Conservation (phyloP, 2,888 invertebrate species). For the Zygothrica quintamaculata region DNA sequence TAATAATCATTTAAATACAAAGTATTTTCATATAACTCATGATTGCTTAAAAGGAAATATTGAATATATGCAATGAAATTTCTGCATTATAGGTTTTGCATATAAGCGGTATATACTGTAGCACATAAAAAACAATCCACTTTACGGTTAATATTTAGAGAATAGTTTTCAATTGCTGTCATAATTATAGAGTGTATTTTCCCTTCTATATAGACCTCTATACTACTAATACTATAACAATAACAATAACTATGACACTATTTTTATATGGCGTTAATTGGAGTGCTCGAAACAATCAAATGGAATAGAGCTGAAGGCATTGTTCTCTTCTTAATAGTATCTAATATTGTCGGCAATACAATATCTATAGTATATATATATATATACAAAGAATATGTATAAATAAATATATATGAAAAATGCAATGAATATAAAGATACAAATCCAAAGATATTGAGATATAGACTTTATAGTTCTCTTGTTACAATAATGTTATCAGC, state of each 20-base stretch:
- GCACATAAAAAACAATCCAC: slow-evolving; percentile 1
- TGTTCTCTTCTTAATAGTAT: neutral
- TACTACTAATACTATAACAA: too few species aligned
- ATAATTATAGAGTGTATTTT: slow-evolving; percentile 10
- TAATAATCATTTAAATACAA: too few species aligned
- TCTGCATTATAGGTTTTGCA: slow-evolving; percentile 27
- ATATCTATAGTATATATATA: too few species aligned
- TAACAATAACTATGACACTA: too few species aligned
- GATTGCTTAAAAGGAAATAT: too few species aligned
- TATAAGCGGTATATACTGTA: too few species aligned
- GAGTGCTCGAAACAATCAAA: slow-evolving; percentile 16
- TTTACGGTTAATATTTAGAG: slow-evolving; percentile 12
- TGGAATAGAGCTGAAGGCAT: slow-evolving; percentile 1
- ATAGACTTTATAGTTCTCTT: slow-evolving; percentile 1
- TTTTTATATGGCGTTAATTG: slow-evolving; percentile 1
- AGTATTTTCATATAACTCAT: too few species aligned
- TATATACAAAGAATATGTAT: too few species aligned
- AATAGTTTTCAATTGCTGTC: slow-evolving; percentile 10
- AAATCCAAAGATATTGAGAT: slow-evolving; percentile 6
- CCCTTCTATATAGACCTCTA: neutral
- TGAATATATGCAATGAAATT: too few species aligned
- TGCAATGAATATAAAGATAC: slow-evolving; percentile 22
- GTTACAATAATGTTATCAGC: slow-evolving; percentile 10
- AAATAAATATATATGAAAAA: too few species aligned
- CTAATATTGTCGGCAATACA: too few species aligned